Conservation (phyloP, 37 sponge, comb jelly and placozoan genomes). For the Agelas oroides region DNA sequence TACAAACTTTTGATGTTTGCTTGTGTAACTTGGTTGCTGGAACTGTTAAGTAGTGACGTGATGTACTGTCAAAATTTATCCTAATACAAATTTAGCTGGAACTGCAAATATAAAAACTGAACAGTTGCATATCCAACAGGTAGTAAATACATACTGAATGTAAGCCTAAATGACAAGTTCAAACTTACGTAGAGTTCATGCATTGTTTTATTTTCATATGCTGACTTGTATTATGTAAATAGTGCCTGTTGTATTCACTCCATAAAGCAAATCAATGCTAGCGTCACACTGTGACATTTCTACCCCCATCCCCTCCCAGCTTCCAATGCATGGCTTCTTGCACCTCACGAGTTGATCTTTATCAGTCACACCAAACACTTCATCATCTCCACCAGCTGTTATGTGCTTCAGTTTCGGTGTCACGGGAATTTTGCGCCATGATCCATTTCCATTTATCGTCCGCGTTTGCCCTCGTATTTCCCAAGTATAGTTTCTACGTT, state of each 20-base stretch:
- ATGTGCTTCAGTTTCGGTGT: conserved; percentile 47
- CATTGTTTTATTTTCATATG: background rate
- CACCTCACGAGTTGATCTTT: conserved; percentile 37
- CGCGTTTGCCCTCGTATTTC: no score
- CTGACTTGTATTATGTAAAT: background rate
- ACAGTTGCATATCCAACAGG: no score
- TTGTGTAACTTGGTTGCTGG: no score
- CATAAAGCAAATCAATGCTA: conserved; percentile 30
- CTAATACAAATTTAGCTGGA: no score
- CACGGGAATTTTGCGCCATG: conserved; percentile 50
- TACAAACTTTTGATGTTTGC: no score
- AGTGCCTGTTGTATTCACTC: background rate
- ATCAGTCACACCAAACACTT: conserved; percentile 52
- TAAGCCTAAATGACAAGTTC: no score
- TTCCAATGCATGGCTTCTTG: conserved; percentile 70
- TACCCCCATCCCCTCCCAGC: conserved; percentile 47
- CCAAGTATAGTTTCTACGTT: no score
- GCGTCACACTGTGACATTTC: conserved; percentile 52
- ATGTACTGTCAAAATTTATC: no score
- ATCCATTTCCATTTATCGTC: conserved; percentile 60
- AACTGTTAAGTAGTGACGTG: no score
- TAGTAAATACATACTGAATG: no score
- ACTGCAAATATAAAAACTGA: no score
- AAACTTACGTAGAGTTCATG: no score
- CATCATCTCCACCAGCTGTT: conserved; percentile 56